phyloP scores from a whole-genome alignment of 2,113 vertebrate species.

The Sceloporus tristichus region DNA sequence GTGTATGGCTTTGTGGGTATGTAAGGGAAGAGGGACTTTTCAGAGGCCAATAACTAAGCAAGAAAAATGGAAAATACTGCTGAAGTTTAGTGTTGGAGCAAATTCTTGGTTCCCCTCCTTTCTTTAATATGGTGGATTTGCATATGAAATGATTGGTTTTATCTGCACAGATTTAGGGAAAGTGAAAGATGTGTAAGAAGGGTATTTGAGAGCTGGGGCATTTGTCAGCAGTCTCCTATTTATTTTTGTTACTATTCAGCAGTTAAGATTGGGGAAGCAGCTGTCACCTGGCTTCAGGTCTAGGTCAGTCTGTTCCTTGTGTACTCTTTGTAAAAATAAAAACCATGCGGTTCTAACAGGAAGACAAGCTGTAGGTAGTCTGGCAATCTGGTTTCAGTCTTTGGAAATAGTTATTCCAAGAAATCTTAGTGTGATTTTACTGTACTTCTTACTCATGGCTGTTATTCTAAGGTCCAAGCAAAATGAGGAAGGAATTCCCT shows the following conservation, averaged over 20 bases:
- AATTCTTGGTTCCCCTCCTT: constrained; percentile 50
- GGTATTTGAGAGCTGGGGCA: background rate
- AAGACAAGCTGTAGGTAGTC: constrained; percentile 22
- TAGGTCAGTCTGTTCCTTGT: constrained; percentile 71
- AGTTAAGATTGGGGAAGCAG: constrained; percentile 68
- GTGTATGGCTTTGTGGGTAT: constrained; percentile 61
- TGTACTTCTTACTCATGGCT: background rate
- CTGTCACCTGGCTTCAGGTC: constrained; percentile 79
- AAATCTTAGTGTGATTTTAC: background rate
- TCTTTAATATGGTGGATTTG: constrained; percentile 63
- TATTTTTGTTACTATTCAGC: constrained; percentile 47
- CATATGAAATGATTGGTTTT: constrained; percentile 70
- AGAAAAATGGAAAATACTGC: constrained; percentile 41
- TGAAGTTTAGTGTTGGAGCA: constrained; percentile 4
- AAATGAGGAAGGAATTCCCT: too few relatives aligned
- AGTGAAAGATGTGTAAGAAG: constrained; percentile 38
- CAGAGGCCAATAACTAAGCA: constrained; percentile 56
- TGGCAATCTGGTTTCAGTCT: background rate
- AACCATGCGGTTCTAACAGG: constrained; percentile 49
- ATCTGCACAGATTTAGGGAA: constrained; percentile 45
- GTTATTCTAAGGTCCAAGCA: too few relatives aligned
- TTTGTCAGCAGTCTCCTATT: constrained; percentile 46
- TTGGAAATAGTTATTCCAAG: background rate
- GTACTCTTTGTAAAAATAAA: constrained; percentile 34
- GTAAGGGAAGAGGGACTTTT: constrained; percentile 35